Evolutionary conservation across 1,140 invertebrate genomes (phyloP), one percentile per base, ranked within the genome.

Genomic region (Brachionus rotundiformis): DNA sequence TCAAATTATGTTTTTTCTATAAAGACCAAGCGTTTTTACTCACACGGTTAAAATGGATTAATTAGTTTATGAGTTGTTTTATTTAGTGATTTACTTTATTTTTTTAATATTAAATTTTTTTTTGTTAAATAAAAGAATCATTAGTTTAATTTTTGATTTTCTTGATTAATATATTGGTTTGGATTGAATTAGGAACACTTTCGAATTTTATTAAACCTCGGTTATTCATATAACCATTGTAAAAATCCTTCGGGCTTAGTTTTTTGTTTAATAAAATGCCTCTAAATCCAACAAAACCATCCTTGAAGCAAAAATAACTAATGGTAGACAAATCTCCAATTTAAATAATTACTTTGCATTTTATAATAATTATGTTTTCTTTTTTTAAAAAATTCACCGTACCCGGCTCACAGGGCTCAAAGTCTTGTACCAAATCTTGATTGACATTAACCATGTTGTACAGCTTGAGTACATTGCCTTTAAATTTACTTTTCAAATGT

Each of bases 201-300:
- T 79, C 59, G 29, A 79, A 79, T 41, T 79, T 63, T 19, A 79
- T 49, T 36, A 33, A 19, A 59, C 59, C 76, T 23, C 76, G 76
- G 25, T 81, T 81, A 47, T 63, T 81, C 29, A 81, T 36, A 68
- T 81, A 81, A 6, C 77, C 77, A 68, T 81, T 81, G 16, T 81
- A 63, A 10, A 81, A 81, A 47, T 81, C 77, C 33, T 63, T 23
- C 0, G 77, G 39, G 11, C n/a, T 63, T 31, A 81, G 16, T 47
- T 41, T 41, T 68, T 81, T 81, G n/a, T 47, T 41, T 8, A 63
- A 27, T 5, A 63, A 25, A 7, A 81, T 63, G 13, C 27, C 19
- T 41, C 54, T 27, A 31, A 81, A 81, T 68, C 54, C 77, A 47
- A 68, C 29, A 41, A 33, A 68, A 8, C 77, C 61, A 68, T 81